Conservation (phyloP, 2,888 invertebrate species). For the Leucophora obtusa region DNA sequence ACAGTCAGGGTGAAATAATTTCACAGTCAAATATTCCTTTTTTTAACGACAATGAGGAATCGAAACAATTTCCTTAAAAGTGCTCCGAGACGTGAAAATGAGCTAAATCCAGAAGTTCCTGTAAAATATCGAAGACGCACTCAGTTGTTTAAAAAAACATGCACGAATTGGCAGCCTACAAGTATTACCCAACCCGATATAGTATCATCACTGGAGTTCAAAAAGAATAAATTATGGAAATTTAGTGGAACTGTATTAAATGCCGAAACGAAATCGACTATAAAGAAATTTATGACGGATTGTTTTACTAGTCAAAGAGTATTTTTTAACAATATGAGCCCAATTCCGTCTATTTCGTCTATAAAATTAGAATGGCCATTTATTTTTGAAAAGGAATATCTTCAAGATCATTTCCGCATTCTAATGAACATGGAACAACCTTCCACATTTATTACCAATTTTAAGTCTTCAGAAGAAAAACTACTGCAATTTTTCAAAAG, state of each 20-base stretch:
- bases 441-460: too few relatives aligned
- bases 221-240: not conserved
- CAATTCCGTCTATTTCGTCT: not conserved
- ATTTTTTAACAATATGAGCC: not conserved
- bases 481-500: too few relatives aligned
- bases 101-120: not conserved
- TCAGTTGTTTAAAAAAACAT: not conserved
- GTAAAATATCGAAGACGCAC: not conserved
- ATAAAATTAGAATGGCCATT: not conserved
- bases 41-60: slow-evolving; percentile 40
- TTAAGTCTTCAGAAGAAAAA: too few relatives aligned
- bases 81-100: not conserved
- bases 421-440: too few relatives aligned
- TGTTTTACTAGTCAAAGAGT: not conserved
- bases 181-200: not conserved
- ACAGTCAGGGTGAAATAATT: too few relatives aligned
- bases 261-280: not conserved
- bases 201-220: not conserved
- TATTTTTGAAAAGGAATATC: not conserved
- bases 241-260: not conserved
- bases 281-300: not conserved
- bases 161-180: not conserved
- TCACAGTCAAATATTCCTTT: too few relatives aligned
- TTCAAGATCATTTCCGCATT: too few relatives aligned
- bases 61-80: slow-evolving; percentile 33